phyloP scores from a whole-genome alignment of 2,113 vertebrate species.

The Pterocles orientalis region DNA sequence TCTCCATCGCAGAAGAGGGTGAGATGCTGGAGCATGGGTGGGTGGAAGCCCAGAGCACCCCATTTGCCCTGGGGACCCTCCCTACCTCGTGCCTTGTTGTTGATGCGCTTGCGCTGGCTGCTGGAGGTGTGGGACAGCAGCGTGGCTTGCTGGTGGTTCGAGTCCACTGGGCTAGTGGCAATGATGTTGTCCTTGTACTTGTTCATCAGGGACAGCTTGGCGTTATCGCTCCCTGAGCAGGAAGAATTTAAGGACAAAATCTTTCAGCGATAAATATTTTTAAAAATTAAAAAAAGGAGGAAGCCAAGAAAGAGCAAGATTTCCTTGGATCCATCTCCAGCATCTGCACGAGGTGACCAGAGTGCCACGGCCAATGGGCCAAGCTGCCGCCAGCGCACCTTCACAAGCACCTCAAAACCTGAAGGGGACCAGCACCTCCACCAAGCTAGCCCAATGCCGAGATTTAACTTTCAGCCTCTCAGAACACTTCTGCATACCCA shows the following conservation, averaged over 20 bases:
- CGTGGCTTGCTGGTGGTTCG: conserved; percentile 95
- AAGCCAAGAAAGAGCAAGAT: not conserved
- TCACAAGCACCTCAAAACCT: not conserved
- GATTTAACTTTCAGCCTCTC: not conserved
- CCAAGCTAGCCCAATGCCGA: not conserved
- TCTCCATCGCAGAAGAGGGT: not conserved
- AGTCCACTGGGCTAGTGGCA: conserved; percentile 93
- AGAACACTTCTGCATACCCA: not conserved
- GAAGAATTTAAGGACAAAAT: conserved; percentile 58
- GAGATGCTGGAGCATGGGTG: not conserved
- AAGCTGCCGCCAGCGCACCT: accelerated
- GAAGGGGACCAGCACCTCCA: not conserved
- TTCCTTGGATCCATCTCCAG: not conserved
- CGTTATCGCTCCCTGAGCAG: conserved; percentile 88
- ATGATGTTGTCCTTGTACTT: conserved; percentile 99
- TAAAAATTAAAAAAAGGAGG: not conserved
- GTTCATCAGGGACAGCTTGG: conserved; percentile 97
- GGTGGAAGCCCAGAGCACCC: not conserved
- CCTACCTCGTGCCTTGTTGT: conserved; percentile 93
- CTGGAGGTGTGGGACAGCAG: conserved; percentile 94
- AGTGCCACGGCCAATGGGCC: not conserved
- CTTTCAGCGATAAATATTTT: not conserved
- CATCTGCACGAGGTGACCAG: not conserved
- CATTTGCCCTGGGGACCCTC: accelerated
- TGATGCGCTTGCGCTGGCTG: conserved; percentile 94